phyloP scores from a whole-genome alignment of 1,140 invertebrate species.

The Pararge aegeria region DNA sequence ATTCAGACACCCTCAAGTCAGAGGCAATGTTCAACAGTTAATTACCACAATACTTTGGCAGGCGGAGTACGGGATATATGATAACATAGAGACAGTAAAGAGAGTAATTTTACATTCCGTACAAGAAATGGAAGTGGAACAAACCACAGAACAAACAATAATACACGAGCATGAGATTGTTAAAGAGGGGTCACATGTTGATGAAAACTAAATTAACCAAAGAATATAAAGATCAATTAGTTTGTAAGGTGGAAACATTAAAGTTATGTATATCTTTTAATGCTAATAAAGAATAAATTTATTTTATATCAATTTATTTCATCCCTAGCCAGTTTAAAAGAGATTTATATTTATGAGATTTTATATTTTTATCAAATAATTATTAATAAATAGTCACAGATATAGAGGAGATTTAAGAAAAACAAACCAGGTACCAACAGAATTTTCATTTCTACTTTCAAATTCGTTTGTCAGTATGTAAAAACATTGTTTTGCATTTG shows the following conservation, averaged over 20 bases:
- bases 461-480: too few relatives aligned
- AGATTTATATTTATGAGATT: too few relatives aligned
- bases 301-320: too few relatives aligned
- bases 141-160: constrained; percentile 19
- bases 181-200: neutral
- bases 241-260: too few relatives aligned
- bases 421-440: too few relatives aligned
- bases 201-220: constrained; percentile 18
- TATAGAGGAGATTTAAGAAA: too few relatives aligned
- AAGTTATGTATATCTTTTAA: neutral
- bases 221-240: neutral
- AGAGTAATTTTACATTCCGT: constrained; percentile 55
- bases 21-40: constrained; percentile 65
- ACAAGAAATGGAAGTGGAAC: constrained; percentile 39
- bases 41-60: constrained; percentile 73
- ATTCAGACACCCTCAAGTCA: constrained; percentile 50
- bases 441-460: too few relatives aligned
- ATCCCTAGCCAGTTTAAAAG: too few relatives aligned
- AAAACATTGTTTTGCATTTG: too few relatives aligned
- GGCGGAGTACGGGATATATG: constrained; percentile 67
- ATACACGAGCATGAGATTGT: constrained; percentile 13
- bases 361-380: too few relatives aligned
- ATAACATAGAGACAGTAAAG: constrained; percentile 64
- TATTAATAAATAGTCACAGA: too few relatives aligned
- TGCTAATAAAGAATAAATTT: neutral